Percentiles rank a stretch among this genome's conserved stretches.
These are phyloP conservation scores for Chymomyza fuscimana DNA, from an alignment of 2,888 invertebrate species.

Conservation along the genomic window DNA sequence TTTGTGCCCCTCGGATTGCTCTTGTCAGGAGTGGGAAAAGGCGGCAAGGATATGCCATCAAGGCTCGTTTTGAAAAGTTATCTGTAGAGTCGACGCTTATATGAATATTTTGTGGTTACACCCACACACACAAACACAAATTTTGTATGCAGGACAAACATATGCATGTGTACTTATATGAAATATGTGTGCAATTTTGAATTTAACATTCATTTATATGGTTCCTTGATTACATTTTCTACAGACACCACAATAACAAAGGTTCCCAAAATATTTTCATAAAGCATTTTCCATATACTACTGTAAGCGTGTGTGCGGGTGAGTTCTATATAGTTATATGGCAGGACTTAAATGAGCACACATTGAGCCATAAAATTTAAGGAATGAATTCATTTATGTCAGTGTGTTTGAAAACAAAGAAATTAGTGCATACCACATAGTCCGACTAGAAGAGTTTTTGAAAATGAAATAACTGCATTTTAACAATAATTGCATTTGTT, in stretches of 20 bases:
- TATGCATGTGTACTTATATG: constrained; percentile 26
- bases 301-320: constrained; percentile 37
- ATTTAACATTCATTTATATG: constrained; percentile 71
- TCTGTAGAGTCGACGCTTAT: constrained; percentile 44
- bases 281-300: constrained; percentile 62
- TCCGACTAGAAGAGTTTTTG: neutral
- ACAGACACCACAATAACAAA: constrained; percentile 31
- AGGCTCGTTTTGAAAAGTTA: neutral
- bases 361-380: neutral
- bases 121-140: constrained; percentile 35
- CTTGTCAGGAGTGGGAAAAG: neutral
- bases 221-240: constrained; percentile 68
- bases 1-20: neutral
- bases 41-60: neutral
- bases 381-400: neutral
- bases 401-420: neutral
- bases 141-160: neutral
- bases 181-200: constrained; percentile 72
- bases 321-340: constrained; percentile 47
- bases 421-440: neutral
- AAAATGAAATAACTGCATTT: neutral
- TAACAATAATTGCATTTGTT: constrained; percentile 42
- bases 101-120: constrained; percentile 68
- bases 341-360: constrained; percentile 56
- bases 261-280: constrained; percentile 52